Base-by-base conservation (phyloP, 2,113 vertebrate genomes). In the Pachycephala philippinensis region DNA sequence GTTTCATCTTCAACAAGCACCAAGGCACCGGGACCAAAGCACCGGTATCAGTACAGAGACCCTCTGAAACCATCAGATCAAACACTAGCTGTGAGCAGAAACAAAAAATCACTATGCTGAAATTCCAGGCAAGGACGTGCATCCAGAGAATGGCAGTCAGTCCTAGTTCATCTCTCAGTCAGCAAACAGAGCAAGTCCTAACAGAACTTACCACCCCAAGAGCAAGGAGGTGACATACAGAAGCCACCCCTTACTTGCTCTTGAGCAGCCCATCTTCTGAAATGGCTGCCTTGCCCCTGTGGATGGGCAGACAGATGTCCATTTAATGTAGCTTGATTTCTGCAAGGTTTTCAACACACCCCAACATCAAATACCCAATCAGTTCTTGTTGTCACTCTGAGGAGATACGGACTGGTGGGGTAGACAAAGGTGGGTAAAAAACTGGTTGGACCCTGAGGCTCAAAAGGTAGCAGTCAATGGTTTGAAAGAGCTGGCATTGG, bases 401-500 rank as follows among this genome's bases (percentile, higher is more conserved):
- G 26, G 45, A 89, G 37, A 79, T 42, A 42, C 0, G 0, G 23
- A n/a, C 35, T 30, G 12, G 6, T 19, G 42, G 27, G 12, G 31
- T 16, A 7, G 40, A 47, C 26, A 56, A 42, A 39, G 14, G 11
- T 37, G 21, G 5, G 30, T 66, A 53, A 33, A 76, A 69, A 72
- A 39, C 18, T 49, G 31, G 12, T 23, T 52, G 42, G 61, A 52
- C 20, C 13, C 35, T 27, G n/a, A 68, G n/a, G 44, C 9, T 80
- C 11, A 68, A 76, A 80, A 74, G 33, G 39, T 9, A 59, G 44
- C 0, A 2, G 33, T 30, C 28, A 72, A 1, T 24, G 23, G 40
- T 61, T 66, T 71, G 31, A 61, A 61, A 33, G 28, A n/a, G 35
- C 30, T 49, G 0, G 0, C 17, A 47, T 1, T 1, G 3, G 14